Evolutionary conservation across 2,888 invertebrate genomes (phyloP).

Genomic region (Drosophila merina): DNA sequence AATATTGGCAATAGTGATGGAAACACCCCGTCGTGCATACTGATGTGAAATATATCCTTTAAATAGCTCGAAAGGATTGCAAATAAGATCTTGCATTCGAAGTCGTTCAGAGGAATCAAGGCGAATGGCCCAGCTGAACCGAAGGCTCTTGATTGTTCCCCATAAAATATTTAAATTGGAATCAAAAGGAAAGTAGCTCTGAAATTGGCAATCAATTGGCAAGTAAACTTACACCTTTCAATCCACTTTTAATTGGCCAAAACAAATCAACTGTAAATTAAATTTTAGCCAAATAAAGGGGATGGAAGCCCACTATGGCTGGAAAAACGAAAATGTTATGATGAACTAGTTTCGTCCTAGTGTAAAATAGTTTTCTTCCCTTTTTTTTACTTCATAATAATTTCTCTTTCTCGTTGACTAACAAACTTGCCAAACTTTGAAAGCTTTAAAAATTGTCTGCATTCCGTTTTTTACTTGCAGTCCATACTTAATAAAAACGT

Average conservation of each 20-base stretch:
- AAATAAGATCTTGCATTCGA: constrained; percentile 5
- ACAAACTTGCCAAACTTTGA: constrained; percentile 27
- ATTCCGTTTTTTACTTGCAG: constrained; percentile 25
- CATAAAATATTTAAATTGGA: constrained; percentile 16
- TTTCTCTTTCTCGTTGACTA: constrained; percentile 3
- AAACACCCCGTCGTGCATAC: background rate
- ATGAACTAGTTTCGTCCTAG: constrained; percentile 15
- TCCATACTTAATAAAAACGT: constrained; percentile 45
- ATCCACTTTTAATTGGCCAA: constrained; percentile 29
- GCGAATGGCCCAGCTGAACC: background rate
- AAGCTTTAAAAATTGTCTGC: constrained; percentile 32
- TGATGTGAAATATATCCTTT: background rate
- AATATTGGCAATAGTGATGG: background rate
- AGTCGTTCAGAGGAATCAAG: background rate
- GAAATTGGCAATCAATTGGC: constrained; percentile 34
- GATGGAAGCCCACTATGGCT: background rate
- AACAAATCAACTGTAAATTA: constrained; percentile 28
- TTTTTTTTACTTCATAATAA: background rate
- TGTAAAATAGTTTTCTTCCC: background rate
- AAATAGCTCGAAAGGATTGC: constrained; percentile 11
- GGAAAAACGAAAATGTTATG: constrained; percentile 19
- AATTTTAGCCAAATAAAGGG: constrained; percentile 4
- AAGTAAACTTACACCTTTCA: background rate
- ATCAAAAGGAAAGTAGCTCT: background rate
- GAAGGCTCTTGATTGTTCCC: background rate